These are phyloP conservation scores for Channa argus DNA, from an alignment of 2,113 vertebrate genomes.

Conservation along the genomic window DNA sequence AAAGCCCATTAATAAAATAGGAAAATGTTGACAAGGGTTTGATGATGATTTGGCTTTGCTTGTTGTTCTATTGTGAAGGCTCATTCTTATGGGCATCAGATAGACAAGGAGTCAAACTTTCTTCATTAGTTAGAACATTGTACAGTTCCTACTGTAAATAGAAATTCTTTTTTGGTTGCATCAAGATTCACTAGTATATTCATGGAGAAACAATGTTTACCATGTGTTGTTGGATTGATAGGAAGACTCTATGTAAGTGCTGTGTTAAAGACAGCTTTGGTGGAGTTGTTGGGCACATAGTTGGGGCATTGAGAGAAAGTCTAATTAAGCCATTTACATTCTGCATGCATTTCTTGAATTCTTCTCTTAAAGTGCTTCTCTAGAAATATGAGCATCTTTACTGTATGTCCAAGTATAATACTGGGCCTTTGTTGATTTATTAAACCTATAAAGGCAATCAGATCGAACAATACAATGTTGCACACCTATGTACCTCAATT, in stretches of 20 bases:
- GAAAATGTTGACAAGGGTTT: conserved; percentile 37
- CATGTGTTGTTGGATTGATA: conserved; percentile 62
- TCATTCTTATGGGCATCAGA: conserved; percentile 30
- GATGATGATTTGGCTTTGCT: too few relatives aligned
- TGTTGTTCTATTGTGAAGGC: conserved; percentile 20
- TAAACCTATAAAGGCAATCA: conserved; percentile 28
- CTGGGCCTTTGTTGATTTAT: conserved; percentile 2
- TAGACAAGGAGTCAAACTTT: background rate
- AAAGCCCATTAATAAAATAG: conserved; percentile 35
- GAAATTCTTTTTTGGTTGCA: conserved; percentile 62
- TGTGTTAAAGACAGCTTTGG: conserved; percentile 56
- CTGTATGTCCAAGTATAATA: too few relatives aligned
- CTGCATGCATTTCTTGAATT: conserved; percentile 58
- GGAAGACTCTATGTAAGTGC: conserved; percentile 57
- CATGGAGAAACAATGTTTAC: conserved; percentile 51
- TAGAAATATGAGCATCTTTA: too few relatives aligned
- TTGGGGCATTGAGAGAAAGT: conserved; percentile 54
- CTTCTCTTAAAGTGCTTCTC: too few relatives aligned
- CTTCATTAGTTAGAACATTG: conserved; percentile 29
- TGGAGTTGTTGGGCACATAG: conserved; percentile 54
- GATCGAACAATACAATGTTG: conserved; percentile 10
- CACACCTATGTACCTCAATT: conserved; percentile 25
- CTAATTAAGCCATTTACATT: conserved; percentile 36
- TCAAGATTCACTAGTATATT: conserved; percentile 55
- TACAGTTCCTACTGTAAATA: conserved; percentile 60